phyloP scores from a whole-genome alignment of 1,140 invertebrate genomes.

The Microplitis mediator region DNA sequence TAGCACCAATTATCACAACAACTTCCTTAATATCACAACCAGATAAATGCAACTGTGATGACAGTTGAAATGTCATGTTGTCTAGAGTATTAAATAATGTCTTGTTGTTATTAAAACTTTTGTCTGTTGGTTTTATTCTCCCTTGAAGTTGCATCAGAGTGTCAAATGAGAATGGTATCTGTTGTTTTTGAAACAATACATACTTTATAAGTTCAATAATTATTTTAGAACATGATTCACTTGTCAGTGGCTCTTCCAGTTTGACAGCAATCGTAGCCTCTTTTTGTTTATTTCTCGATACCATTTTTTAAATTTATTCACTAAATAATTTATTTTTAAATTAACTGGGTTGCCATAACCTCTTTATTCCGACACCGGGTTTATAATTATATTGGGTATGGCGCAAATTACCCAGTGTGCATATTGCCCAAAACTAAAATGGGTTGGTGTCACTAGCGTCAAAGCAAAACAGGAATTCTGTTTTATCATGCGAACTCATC shows the following conservation, averaged over 20 bases:
- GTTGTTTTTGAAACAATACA: slow-evolving; percentile 56
- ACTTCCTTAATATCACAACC: slow-evolving; percentile 51
- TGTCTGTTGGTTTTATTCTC: slow-evolving; percentile 43
- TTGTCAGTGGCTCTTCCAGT: slow-evolving; percentile 53
- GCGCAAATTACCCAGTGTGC: too few relatives aligned
- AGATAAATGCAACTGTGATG: slow-evolving; percentile 44
- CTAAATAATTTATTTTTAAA: neutral
- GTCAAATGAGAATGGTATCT: slow-evolving; percentile 56
- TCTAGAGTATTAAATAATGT: slow-evolving; percentile 41
- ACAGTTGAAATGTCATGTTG: slow-evolving; percentile 46
- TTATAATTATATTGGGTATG: too few relatives aligned
- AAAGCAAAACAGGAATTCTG: too few relatives aligned
- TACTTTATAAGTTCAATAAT: slow-evolving; percentile 56
- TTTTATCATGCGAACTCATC: too few relatives aligned
- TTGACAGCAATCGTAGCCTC: slow-evolving; percentile 47
- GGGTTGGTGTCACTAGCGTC: too few relatives aligned
- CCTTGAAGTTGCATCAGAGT: slow-evolving; percentile 42
- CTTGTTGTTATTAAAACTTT: slow-evolving; percentile 44
- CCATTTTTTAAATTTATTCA: slow-evolving; percentile 38
- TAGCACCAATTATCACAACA: slow-evolving; percentile 52
- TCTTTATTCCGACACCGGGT: too few relatives aligned
- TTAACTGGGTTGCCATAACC: neutral
- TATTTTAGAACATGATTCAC: slow-evolving; percentile 49
- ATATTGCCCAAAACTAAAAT: too few relatives aligned
- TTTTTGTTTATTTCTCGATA: slow-evolving; percentile 20